Base-by-base conservation (phyloP, 2,113 vertebrate genomes). In the Calyptomena viridis region DNA sequence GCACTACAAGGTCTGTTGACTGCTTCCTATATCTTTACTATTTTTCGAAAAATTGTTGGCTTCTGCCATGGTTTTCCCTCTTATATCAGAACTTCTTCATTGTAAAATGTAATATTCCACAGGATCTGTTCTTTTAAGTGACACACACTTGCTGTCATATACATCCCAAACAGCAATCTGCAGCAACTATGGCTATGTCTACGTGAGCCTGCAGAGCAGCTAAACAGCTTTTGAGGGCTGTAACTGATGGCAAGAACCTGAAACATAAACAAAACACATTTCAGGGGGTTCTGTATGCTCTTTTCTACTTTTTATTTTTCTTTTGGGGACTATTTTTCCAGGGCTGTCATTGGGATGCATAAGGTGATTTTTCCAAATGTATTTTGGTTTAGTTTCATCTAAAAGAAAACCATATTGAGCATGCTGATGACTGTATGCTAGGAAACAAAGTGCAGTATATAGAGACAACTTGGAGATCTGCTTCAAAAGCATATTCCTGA, bases 141-240 rank as follows among this genome's bases (percentile, higher is more conserved):
- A 42, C 39, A 21, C 1, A 18, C 2, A 52, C 47, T 28, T 75
- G 12, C 6, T 68, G 47, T 12, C 3, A 0, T 16, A 21, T 11
- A 40, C 8, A 56, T 42, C 15, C 33, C 14, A 47, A 79, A 6
- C 4, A 46, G 10, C 33, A 74, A 39, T 11, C 66, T 72, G 7
- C 27, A 82, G 46, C 35, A 66, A 10, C 3, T 52, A n/a, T 0
- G 0, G 1, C 12, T 69, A 8, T 23, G 9, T 42, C 19, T 33
- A 4, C 17, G 2, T 7, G 6, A 72, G 9, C 24, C 25, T 27
- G 28, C n/a, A 69, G 47, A 52, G 6, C 11, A 46, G 9, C 9
- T n/a, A 55, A 73, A n/a, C 6, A 46, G 10, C 3, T 52, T 52
- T 31, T 44, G 27, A 30, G 31, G 16, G 7, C 9, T 66, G n/a